A percentile compares a stretch with the other conserved stretches of the same genome.
Conservation (phyloP, 2,888 invertebrate species). For the Lithophane semibrunnea region DNA sequence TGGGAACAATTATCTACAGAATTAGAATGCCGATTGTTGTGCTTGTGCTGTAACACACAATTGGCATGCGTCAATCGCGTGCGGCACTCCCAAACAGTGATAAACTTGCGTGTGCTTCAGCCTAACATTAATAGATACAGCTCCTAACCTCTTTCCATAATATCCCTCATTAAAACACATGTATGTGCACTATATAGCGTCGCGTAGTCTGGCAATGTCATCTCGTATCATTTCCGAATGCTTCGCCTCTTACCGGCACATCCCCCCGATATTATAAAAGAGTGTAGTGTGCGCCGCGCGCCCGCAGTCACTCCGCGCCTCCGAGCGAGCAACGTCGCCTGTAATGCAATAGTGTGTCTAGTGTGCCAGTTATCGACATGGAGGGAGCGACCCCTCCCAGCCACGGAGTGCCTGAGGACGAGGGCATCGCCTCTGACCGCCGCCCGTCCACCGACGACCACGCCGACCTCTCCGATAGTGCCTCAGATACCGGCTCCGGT, state of each 20-base stretch:
- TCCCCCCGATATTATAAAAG: conserved; percentile 89
- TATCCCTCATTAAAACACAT: conserved; percentile 50
- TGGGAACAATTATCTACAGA: conserved; percentile 49
- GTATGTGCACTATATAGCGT: conserved; percentile 67
- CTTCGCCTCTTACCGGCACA: conserved; percentile 85
- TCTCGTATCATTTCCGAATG: conserved; percentile 82
- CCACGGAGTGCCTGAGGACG: conserved; percentile 84
- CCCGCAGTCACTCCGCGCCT: conserved; percentile 86
- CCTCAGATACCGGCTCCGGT: conserved; percentile 91
- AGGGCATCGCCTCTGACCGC: conserved; percentile 87
- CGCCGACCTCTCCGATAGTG: conserved; percentile 92
- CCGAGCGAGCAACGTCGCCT: conserved; percentile 84
- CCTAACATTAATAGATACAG: conserved; percentile 50
- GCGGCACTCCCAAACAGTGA: conserved; percentile 49
- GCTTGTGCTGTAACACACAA: conserved; percentile 31
- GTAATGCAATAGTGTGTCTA: conserved; percentile 82
- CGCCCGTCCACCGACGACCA: conserved; percentile 91
- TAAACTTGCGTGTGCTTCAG: conserved; percentile 51
- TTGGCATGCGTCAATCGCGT: conserved; percentile 59
- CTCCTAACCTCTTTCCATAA: conserved; percentile 64
- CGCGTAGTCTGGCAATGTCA: conserved; percentile 85
- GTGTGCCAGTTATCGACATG: conserved; percentile 78
- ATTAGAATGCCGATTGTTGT: conserved; percentile 54
- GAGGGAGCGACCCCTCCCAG: conserved; percentile 83
- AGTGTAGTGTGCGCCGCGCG: conserved; percentile 82